phyloP scores from a whole-genome alignment of 2,888 invertebrate genomes.

The Cosmia trapezina region DNA sequence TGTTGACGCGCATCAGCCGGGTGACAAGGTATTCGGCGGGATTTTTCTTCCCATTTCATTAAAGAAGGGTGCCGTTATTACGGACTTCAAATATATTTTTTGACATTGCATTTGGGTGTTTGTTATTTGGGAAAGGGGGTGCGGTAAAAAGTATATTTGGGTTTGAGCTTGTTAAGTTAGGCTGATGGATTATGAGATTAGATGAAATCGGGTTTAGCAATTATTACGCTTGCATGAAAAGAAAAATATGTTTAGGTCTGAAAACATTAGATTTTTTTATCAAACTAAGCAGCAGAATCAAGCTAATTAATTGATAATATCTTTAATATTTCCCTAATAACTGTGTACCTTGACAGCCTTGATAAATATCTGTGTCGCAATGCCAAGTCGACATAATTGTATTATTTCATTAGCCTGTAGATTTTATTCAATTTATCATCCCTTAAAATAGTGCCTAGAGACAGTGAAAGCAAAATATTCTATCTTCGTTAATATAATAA shows the following conservation, averaged over 20 bases:
- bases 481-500: constrained; percentile 49
- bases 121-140: constrained; percentile 28
- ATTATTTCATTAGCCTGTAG: constrained; percentile 47
- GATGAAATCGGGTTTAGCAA: background rate
- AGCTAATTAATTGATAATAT: constrained; percentile 4
- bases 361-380: constrained; percentile 40
- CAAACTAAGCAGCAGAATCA: background rate
- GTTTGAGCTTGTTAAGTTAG: constrained; percentile 32
- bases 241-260: background rate
- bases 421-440: constrained; percentile 60
- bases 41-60: constrained; percentile 75
- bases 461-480: constrained; percentile 52
- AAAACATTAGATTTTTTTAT: no score
- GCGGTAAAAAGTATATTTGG: constrained; percentile 33
- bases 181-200: constrained; percentile 23
- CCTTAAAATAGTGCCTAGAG: constrained; percentile 44
- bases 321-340: constrained; percentile 15
- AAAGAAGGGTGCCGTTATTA: constrained; percentile 65
- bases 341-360: constrained; percentile 14
- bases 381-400: constrained; percentile 40
- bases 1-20: constrained; percentile 74
- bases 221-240: background rate
- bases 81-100: constrained; percentile 56
- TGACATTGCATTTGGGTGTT: constrained; percentile 38
- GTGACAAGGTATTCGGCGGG: constrained; percentile 72